A percentile compares a stretch with the other conserved stretches of the same genome.
Conservation (phyloP, 37 sponge, comb jelly and placozoan species). For the Axinella damicornis region DNA sequence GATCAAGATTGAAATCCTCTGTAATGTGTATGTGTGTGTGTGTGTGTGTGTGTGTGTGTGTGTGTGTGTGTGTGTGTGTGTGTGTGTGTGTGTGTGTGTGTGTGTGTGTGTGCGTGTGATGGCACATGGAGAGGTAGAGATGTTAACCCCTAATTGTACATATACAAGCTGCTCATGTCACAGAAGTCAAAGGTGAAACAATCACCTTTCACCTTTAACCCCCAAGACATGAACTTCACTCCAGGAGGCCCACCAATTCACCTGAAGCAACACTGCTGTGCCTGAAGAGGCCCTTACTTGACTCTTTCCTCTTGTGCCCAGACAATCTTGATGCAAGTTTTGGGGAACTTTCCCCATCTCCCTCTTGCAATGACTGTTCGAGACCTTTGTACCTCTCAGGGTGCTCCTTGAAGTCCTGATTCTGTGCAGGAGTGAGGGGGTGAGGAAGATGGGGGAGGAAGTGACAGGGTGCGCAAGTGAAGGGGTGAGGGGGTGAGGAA, state of each 20-base stretch:
- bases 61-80: neutral
- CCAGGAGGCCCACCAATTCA: too few species aligned
- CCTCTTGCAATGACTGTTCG: neutral
- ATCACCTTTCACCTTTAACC: too few species aligned
- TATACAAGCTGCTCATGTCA: too few species aligned
- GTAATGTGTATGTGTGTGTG: neutral
- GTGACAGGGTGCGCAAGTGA: neutral
- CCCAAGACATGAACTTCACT: too few species aligned
- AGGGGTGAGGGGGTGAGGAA: too few species aligned
- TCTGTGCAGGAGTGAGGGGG: conserved; percentile 30
- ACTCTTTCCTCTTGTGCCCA: conserved; percentile 28
- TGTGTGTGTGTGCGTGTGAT: too few species aligned
- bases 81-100: too few species aligned
- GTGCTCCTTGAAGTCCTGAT: conserved; percentile 71
- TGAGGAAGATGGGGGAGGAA: neutral
- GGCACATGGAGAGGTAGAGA: too few species aligned
- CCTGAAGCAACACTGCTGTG: neutral
- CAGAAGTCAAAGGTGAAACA: too few species aligned
- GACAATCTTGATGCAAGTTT: neutral
- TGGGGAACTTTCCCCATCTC: conserved; percentile 3
- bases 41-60: neutral
- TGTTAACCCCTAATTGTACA: too few species aligned
- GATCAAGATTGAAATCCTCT: conserved; percentile 7
- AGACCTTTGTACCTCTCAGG: conserved; percentile 46
- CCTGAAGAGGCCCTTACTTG: conserved; percentile 21